phyloP scores from a whole-genome alignment of 2,888 invertebrate species.

The Amiota communis region DNA sequence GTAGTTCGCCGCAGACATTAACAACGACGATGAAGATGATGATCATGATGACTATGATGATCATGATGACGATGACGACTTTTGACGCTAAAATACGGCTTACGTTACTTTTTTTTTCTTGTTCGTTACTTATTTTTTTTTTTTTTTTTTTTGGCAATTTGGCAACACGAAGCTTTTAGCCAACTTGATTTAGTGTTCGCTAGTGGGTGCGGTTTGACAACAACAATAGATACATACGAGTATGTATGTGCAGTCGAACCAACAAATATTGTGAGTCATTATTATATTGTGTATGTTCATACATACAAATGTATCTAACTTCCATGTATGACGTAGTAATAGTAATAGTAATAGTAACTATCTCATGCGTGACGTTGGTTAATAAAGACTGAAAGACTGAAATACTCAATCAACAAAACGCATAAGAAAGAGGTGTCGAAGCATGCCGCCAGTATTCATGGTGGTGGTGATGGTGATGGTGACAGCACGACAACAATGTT shows the following conservation, averaged over 20 bases:
- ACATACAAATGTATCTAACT: too few relatives aligned
- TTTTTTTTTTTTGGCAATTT: slow-evolving; percentile 26
- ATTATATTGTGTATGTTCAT: too few relatives aligned
- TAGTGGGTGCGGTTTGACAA: slow-evolving; percentile 50
- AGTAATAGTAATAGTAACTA: too few relatives aligned
- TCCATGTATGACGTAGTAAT: too few relatives aligned
- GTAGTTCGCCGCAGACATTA: too few relatives aligned
- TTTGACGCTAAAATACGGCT: slow-evolving; percentile 28
- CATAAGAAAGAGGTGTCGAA: slow-evolving; percentile 24
- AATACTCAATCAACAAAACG: too few relatives aligned
- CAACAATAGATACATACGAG: background rate
- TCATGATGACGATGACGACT: slow-evolving; percentile 31
- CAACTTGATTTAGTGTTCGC: slow-evolving; percentile 33
- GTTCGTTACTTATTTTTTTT: slow-evolving; percentile 8
- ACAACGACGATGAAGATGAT: slow-evolving; percentile 25
- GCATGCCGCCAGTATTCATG: slow-evolving; percentile 4
- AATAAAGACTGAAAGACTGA: too few relatives aligned
- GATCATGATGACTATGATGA: slow-evolving; percentile 21
- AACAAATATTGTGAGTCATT: too few relatives aligned
- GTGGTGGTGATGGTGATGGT: background rate
- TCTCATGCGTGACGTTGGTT: too few relatives aligned
- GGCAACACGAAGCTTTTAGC: background rate
- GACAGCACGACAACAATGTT: too few relatives aligned
- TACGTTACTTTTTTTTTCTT: background rate
- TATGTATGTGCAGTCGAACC: too few relatives aligned